Conservation (phyloP, 1,140 invertebrate genomes). For the Spodoptera frugiperda region DNA sequence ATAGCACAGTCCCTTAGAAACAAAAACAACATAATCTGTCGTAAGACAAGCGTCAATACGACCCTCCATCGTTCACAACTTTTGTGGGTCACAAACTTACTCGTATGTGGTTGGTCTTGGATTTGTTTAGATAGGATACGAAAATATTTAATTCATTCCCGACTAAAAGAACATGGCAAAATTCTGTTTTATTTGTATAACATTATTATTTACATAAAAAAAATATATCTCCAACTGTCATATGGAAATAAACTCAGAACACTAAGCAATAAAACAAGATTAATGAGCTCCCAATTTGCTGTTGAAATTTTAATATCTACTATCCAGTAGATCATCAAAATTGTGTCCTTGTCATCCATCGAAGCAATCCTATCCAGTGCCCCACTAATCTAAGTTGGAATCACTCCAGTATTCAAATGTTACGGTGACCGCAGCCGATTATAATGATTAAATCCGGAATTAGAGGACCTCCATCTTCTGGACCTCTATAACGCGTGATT, state of each 20-base stretch:
- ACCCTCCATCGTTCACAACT: constrained; percentile 23
- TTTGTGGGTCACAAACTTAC: constrained; percentile 31
- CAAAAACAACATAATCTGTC: constrained; percentile 35
- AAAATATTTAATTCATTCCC: neutral
- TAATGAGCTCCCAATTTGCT: no score
- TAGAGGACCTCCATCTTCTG: constrained; percentile 38
- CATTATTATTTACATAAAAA: no score
- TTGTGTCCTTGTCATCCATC: constrained; percentile 17
- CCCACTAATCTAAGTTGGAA: constrained; percentile 43
- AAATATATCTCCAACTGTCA: no score
- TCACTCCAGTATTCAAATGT: constrained; percentile 45
- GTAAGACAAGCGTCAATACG: constrained; percentile 16
- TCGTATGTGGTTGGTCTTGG: constrained; percentile 1
- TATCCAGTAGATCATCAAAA: no score
- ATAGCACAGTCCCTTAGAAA: constrained; percentile 11
- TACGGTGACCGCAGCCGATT: constrained; percentile 48
- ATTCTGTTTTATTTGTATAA: no score
- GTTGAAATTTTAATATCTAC: no score
- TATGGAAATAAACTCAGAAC: no score
- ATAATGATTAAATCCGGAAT: constrained; percentile 56
- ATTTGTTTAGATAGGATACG: neutral
- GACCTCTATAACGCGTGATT: constrained; percentile 49
- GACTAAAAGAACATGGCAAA: neutral
- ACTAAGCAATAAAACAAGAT: no score
- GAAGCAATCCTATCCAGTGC: constrained; percentile 20